Conservation (phyloP, 2,797 vertebrate genomes). For the Poecilia velifera region DNA sequence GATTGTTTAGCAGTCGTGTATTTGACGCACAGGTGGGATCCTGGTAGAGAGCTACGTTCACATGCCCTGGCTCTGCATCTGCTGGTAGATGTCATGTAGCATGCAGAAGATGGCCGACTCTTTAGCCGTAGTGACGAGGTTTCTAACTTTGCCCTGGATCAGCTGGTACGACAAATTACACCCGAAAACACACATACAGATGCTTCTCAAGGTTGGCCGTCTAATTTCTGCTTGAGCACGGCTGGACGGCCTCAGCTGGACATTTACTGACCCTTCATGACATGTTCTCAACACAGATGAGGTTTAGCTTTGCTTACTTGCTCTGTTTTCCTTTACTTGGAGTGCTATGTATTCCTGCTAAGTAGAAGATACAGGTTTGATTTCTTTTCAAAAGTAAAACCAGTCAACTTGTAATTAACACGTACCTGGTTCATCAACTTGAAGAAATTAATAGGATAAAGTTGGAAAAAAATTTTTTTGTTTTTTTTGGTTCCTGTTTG, state of each 20-base stretch:
- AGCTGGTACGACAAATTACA: slow-evolving; percentile 34
- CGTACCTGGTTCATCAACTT: too few relatives aligned
- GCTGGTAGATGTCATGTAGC: slow-evolving; percentile 1
- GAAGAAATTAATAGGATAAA: neutral
- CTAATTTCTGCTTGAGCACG: slow-evolving; percentile 45
- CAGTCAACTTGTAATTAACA: too few relatives aligned
- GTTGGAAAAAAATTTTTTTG: too few relatives aligned
- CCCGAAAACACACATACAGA: neutral
- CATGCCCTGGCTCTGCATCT: slow-evolving; percentile 24
- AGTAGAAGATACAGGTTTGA: neutral
- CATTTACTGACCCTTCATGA: slow-evolving; percentile 40
- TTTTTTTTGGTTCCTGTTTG: too few relatives aligned
- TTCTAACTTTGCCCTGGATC: slow-evolving; percentile 27
- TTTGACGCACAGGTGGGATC: slow-evolving; percentile 21
- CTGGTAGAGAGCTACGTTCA: slow-evolving; percentile 21
- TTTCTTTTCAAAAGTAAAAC: neutral
- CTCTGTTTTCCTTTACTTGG: neutral
- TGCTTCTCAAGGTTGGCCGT: slow-evolving; percentile 29
- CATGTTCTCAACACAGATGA: slow-evolving; percentile 35
- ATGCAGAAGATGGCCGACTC: slow-evolving; percentile 16
- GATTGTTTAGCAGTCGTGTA: slow-evolving; percentile 34
- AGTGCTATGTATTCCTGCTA: neutral
- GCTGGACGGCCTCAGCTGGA: slow-evolving; percentile 49
- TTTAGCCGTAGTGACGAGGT: slow-evolving; percentile 33
- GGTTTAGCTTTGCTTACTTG: slow-evolving; percentile 4